Conservation (phyloP, 2,113 vertebrate species). For the Halichoerus grypus region DNA sequence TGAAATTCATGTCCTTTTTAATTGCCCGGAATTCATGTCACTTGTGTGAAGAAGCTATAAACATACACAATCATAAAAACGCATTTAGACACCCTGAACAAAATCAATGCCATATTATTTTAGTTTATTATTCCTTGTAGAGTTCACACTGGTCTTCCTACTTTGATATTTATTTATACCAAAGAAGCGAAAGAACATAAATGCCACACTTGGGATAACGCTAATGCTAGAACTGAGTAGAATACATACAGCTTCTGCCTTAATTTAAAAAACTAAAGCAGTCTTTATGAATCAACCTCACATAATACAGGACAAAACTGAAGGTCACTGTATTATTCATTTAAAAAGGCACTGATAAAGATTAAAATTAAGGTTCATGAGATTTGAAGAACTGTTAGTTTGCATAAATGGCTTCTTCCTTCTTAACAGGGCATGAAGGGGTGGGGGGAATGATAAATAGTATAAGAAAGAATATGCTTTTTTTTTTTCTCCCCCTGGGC, state of each 20-base stretch:
- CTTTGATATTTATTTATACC: slow-evolving; percentile 91
- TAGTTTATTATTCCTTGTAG: slow-evolving; percentile 90
- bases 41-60: slow-evolving; percentile 87
- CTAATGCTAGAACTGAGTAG: slow-evolving; percentile 81
- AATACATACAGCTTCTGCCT: slow-evolving; percentile 84
- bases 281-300: slow-evolving; percentile 81
- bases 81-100: slow-evolving; percentile 88
- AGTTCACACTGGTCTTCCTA: slow-evolving; percentile 86
- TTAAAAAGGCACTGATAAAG: slow-evolving; percentile 71
- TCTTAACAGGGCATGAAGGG: slow-evolving; percentile 35
- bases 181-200: slow-evolving; percentile 87
- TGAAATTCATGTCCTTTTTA: slow-evolving; percentile 86
- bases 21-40: slow-evolving; percentile 89
- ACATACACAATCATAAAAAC: slow-evolving; percentile 90
- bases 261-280: slow-evolving; percentile 86
- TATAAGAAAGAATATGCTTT: not conserved
- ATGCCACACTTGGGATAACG: slow-evolving; percentile 89
- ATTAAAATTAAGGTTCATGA: slow-evolving; percentile 64
- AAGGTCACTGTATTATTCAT: slow-evolving; percentile 85
- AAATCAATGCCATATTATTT: slow-evolving; percentile 90
- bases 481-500: not conserved
- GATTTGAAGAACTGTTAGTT: slow-evolving; percentile 67
- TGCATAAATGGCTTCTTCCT: slow-evolving; percentile 69
- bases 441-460: slow-evolving; percentile 8
- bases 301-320: slow-evolving; percentile 87